These are phyloP conservation scores for Callimorpha dominula DNA, from an alignment of 2,888 invertebrate species.

Conservation along the genomic window DNA sequence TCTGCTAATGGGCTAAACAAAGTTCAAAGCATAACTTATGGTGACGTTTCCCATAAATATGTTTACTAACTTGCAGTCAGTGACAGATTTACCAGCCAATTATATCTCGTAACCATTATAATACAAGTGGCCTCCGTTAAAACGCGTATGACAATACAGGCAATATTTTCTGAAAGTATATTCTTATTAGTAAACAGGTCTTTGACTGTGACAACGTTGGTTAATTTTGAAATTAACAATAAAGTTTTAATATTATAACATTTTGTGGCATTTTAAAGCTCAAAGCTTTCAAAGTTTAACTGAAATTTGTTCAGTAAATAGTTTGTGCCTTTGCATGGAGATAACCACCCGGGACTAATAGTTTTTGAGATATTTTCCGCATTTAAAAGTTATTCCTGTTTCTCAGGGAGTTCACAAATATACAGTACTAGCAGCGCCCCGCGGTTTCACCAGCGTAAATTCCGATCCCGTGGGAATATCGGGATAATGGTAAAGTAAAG, in stretches of 20 bases:
- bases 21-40: slow-evolving; percentile 19
- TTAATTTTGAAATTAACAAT: not conserved
- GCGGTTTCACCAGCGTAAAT: no score
- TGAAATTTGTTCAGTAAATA: no score
- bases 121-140: slow-evolving; percentile 7
- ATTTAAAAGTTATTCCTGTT: no score
- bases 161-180: not conserved
- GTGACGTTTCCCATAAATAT: slow-evolving; percentile 17
- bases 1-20: slow-evolving; percentile 8
- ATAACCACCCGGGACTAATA: no score
- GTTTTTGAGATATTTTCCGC: not conserved
- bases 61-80: slow-evolving; percentile 3
- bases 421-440: no score
- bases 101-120: slow-evolving; percentile 4
- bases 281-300: no score
- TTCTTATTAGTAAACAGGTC: not conserved
- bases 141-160: slow-evolving; percentile 7
- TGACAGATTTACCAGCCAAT: slow-evolving; percentile 24
- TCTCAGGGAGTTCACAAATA: no score
- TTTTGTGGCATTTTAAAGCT: not conserved
- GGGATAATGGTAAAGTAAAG: no score
- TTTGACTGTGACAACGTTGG: not conserved
- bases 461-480: no score
- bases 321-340: no score
- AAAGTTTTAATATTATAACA: not conserved